Evolutionary conservation across 2,888 invertebrate genomes (phyloP).

Genomic region (Lycaena phlaeas): DNA sequence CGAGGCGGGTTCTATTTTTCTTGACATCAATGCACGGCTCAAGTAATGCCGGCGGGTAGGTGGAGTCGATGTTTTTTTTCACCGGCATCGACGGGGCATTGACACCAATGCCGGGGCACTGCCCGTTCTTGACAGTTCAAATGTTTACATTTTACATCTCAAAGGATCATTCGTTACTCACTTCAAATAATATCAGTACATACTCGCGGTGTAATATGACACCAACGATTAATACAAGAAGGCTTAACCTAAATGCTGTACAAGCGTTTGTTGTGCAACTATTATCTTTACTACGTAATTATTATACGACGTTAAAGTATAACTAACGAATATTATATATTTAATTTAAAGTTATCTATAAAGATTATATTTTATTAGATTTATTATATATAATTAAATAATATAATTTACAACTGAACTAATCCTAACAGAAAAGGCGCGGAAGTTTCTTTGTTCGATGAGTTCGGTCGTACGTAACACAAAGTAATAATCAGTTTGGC

Average conservation of each 20-base stretch:
- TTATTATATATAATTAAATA: too few relatives aligned
- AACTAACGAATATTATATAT: too few relatives aligned
- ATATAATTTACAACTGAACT: too few relatives aligned
- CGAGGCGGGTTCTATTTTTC: conserved; percentile 24
- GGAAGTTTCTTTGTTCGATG: too few relatives aligned
- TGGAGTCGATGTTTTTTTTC: conserved; percentile 65
- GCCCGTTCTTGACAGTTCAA: conserved; percentile 73
- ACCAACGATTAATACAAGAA: neutral
- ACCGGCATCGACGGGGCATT: conserved; percentile 66
- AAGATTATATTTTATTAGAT: too few relatives aligned
- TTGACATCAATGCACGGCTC: conserved; percentile 36
- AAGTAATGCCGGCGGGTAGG: conserved; percentile 45
- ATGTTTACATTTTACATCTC: conserved; percentile 63
- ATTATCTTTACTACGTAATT: too few relatives aligned
- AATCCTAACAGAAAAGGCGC: too few relatives aligned
- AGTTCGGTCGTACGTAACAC: too few relatives aligned
- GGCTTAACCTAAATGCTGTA: neutral
- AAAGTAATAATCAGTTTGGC: neutral
- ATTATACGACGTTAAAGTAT: too few relatives aligned
- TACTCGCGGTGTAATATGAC: conserved; percentile 6
- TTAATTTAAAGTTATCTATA: too few relatives aligned
- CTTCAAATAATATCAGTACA: conserved; percentile 24
- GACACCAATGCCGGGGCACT: conserved; percentile 63
- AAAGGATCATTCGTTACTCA: conserved; percentile 48
- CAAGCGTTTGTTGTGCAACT: too few relatives aligned